Evolutionary conservation across 2,113 vertebrate genomes (phyloP), one percentile per base, ranked within the genome.

Genomic region (Chaetura pelagica): DNA sequence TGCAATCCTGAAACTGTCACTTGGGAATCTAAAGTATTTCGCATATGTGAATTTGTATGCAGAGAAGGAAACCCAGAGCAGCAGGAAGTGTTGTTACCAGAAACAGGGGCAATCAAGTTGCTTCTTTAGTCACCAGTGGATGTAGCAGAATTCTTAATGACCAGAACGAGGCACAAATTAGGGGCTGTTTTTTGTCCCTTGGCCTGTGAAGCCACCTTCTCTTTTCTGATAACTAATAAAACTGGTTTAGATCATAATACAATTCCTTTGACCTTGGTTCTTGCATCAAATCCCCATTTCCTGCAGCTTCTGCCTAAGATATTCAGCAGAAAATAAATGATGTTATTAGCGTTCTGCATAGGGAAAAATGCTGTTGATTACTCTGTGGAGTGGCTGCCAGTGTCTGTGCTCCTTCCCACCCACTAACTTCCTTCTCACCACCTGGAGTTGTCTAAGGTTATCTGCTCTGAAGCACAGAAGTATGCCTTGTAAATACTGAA

Each of bases 11-110:
- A 91, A 93, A 71, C 63, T 67, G 42, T 79, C 94, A 86, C 90
- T 38, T 91, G 93, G 84, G 95, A 92, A 79, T 87, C 55, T 90
- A 74, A 93, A 92, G 34, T 77, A 77, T 89, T 95, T 95, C 89
- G 73, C 79, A 46, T 84, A 57, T 58, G 17, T 62, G 48, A 81
- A 90, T 96, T 96, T 95, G 93, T 93, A 97, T 97, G 93, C 93
- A 95, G 86, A 78, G 58, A 66, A 66, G 67, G 40, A 93, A 54
- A 76, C 54, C 55, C 27, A 58, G 72, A 94, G 82, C 90, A 95
- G 86, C 88, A 96, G 89, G 83, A 61, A 94, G 30, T 67, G 38
- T 59, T 95, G 72, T 97, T 79, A 76, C 71, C 77, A 73, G 42
- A 72, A 84, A 19, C 51, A 74, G 93, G 59, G 24, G 62, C 64